Percentiles rank a stretch among this genome's conserved stretches.
Conservation (phyloP, 2,113 vertebrate genomes). For the Shinisaurus crocodilurus region DNA sequence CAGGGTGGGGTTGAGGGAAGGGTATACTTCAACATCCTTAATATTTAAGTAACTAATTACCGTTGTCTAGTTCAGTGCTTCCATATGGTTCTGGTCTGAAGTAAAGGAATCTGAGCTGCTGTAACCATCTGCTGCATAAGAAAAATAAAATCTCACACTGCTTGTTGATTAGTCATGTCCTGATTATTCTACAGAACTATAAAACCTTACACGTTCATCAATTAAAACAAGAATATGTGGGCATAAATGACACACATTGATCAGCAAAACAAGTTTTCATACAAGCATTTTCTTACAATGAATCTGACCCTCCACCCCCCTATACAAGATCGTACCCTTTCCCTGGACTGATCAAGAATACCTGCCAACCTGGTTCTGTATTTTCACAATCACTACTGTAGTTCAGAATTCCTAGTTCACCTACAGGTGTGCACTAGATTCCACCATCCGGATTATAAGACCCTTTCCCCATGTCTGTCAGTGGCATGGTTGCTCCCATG, state of each 20-base stretch:
- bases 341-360: too few relatives aligned
- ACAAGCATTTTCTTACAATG: too few relatives aligned
- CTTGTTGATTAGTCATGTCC: conserved; percentile 35
- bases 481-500: not conserved
- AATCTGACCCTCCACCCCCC: not conserved
- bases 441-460: not conserved
- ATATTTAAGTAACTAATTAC: conserved; percentile 74
- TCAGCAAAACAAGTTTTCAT: not conserved
- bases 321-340: too few relatives aligned
- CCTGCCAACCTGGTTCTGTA: too few relatives aligned
- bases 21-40: not conserved
- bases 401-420: not conserved
- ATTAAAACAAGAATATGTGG: not conserved
- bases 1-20: not conserved
- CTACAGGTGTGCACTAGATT: not conserved
- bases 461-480: not conserved
- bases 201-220: conserved; percentile 21
- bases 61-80: conserved; percentile 87
- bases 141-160: conserved; percentile 56
- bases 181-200: conserved; percentile 26
- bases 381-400: too few relatives aligned
- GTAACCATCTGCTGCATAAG: conserved; percentile 89
- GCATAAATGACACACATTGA: not conserved
- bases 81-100: conserved; percentile 93
- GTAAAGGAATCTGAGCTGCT: conserved; percentile 97